Base-by-base conservation (phyloP, 2,797 vertebrate species). In the Protosalanx chinensis region DNA sequence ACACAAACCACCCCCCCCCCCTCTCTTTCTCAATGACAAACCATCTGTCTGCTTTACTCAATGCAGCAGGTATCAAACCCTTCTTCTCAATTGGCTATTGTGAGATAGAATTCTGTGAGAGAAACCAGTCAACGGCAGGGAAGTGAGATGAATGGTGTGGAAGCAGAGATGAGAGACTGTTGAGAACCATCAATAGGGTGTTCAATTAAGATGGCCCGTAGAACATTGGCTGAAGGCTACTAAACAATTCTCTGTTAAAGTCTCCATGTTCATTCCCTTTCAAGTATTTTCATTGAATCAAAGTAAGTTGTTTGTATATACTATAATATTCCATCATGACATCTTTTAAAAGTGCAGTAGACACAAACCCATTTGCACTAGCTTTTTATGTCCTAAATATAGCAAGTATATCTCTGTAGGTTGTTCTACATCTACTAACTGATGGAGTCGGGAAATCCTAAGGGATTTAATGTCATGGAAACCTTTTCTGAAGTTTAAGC, bases 71-170 rank as follows among this genome's bases (percentile, higher is more conserved):
- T 81, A 86, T 88, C 86, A 88, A 81, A 79, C 82, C 75, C 33
- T 41, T 72, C 76, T 76, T 85, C 72, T 59, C 75, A 29, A 72
- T 53, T 67, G 37, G 81, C 81, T 78, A 56, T 80, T 82, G 79
- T 73, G 81, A 71, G 75, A 79, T 76, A 86, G 79, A 79, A 85
- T 86, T 89, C 81, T 87, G 71, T 5, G 64, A 71, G 78, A 82
- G 79, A 82, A 79, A 87, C 80, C 77, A 81, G 83, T 81, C 77
- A 82, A 83, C 79, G 83, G 82, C 79, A 82, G 80, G 82, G 76
- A 81, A 88, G 81, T 82, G 86, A 90, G 85, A 90, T 88, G 83
- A 89, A 88, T 86, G 86, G 79, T 64, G 76, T 75, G 32, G 68
- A 29, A 68, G 73, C n/a, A 75, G 82, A 84, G 79, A 88, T 87